These are phyloP conservation scores for Drosophila pectinifera DNA, from an alignment of 1,140 invertebrate species.

Conservation along the genomic window DNA sequence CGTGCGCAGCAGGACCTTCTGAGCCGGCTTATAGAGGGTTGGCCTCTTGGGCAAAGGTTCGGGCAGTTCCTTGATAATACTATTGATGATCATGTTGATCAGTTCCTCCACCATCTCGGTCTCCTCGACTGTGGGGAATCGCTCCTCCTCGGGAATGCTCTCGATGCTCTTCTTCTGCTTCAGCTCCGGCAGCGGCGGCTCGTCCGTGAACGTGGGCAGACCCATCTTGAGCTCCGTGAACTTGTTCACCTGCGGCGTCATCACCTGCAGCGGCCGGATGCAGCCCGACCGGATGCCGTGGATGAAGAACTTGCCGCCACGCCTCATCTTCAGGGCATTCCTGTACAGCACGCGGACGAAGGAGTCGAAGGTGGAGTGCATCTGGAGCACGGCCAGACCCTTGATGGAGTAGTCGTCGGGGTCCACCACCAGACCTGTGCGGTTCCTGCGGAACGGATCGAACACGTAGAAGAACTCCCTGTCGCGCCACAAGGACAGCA, in stretches of 20 bases:
- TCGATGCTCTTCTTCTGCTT: conserved; percentile 76
- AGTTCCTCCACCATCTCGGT: conserved; percentile 57
- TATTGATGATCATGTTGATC: conserved; percentile 61
- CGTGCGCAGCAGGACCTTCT: conserved; percentile 61
- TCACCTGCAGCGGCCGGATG: conserved; percentile 68
- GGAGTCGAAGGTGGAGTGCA: conserved; percentile 79
- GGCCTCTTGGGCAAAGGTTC: conserved; percentile 51
- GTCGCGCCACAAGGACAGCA: conserved; percentile 85
- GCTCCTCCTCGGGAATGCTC: conserved; percentile 72
- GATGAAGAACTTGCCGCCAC: conserved; percentile 81
- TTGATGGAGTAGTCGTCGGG: conserved; percentile 75
- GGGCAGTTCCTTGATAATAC: conserved; percentile 54
- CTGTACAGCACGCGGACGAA: conserved; percentile 65
- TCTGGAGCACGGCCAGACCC: conserved; percentile 71
- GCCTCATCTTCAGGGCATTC: conserved; percentile 77
- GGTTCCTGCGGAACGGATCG: conserved; percentile 84
- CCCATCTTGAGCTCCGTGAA: conserved; percentile 69
- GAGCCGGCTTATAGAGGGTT: conserved; percentile 55
- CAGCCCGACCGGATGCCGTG: conserved; percentile 75
- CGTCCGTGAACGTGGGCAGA: conserved; percentile 65
- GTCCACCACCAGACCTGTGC: conserved; percentile 70
- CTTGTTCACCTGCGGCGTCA: conserved; percentile 56
- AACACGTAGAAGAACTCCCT: conserved; percentile 85
- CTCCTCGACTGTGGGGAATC: conserved; percentile 56
- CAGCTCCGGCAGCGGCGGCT: conserved; percentile 19